Evolutionary conservation across 2,888 invertebrate species (phyloP).

Genomic region (Aphidius colemani): DNA sequence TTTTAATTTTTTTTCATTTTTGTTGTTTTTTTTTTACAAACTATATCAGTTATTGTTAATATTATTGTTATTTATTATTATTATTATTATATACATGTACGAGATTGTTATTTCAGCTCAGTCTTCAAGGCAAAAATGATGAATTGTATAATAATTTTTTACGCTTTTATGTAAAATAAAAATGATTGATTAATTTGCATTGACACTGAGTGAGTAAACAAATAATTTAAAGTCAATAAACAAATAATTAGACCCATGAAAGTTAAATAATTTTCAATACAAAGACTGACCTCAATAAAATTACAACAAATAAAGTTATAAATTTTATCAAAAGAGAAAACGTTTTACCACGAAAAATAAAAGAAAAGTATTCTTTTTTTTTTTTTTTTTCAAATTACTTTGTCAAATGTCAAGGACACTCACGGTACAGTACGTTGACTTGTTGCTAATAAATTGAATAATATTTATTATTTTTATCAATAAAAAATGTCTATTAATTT

Average conservation of each 20-base stretch:
- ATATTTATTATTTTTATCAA: neutral
- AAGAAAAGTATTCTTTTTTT: neutral
- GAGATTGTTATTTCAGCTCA: constrained; percentile 22
- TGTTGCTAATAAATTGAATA: neutral
- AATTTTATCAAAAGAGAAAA: neutral
- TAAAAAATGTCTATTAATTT: constrained; percentile 2
- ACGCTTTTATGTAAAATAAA: neutral
- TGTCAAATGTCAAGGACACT: neutral
- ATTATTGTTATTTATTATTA: neutral
- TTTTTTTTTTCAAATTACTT: constrained; percentile 6
- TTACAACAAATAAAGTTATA: neutral
- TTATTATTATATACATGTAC: constrained; percentile 19
- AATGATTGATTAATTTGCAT: constrained; percentile 1
- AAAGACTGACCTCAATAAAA: constrained; percentile 13
- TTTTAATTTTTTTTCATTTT: too few relatives aligned
- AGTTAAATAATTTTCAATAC: neutral
- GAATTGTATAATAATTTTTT: neutral
- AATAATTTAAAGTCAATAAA: neutral
- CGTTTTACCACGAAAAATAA: neutral
- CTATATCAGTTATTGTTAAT: too few relatives aligned
- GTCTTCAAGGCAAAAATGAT: constrained; percentile 20
- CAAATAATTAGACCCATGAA: neutral
- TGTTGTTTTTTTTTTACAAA: too few relatives aligned
- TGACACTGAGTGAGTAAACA: neutral
- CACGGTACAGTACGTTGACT: neutral